These are phyloP conservation scores for Oceanodroma leucorhoa DNA, from an alignment of 2,797 vertebrate genomes.

Conservation along the genomic window DNA sequence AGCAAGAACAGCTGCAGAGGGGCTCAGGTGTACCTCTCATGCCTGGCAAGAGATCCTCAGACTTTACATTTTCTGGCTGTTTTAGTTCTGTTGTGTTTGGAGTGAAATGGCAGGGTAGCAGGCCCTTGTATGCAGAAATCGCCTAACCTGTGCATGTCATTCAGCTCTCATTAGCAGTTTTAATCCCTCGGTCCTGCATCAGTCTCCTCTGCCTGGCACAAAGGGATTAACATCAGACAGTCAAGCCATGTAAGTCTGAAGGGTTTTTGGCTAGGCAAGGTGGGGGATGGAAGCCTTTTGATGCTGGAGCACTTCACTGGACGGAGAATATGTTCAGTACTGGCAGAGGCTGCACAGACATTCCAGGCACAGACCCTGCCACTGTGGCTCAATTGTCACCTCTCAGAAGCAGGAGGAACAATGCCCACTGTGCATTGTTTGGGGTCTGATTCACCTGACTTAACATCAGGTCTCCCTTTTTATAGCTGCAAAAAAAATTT, in stretches of 20 bases:
- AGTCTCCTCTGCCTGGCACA: not conserved
- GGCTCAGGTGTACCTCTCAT: accelerated
- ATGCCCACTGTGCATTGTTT: not conserved
- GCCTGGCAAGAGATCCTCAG: not conserved
- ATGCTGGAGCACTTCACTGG: not conserved
- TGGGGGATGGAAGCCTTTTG: not conserved
- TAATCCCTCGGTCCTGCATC: constrained; percentile 51
- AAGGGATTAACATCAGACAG: accelerated
- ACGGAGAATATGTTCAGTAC: too few species aligned
- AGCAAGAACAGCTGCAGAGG: not conserved
- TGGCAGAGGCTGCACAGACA: not conserved
- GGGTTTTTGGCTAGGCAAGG: not conserved
- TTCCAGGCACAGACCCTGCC: not conserved
- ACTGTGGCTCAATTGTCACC: not conserved
- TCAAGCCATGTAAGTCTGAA: constrained; percentile 50
- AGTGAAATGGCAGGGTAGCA: not conserved
- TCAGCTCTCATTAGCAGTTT: constrained; percentile 68
- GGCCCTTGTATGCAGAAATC: not conserved
- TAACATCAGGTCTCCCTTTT: not conserved
- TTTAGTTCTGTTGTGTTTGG: not conserved
- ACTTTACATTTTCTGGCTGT: not conserved
- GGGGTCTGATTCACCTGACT: not conserved
- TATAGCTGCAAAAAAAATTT: not conserved
- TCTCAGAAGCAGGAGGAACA: not conserved
- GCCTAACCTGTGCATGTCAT: not conserved